phyloP scores from a whole-genome alignment of 2,888 invertebrate species.

The Drosophila tripunctata region DNA sequence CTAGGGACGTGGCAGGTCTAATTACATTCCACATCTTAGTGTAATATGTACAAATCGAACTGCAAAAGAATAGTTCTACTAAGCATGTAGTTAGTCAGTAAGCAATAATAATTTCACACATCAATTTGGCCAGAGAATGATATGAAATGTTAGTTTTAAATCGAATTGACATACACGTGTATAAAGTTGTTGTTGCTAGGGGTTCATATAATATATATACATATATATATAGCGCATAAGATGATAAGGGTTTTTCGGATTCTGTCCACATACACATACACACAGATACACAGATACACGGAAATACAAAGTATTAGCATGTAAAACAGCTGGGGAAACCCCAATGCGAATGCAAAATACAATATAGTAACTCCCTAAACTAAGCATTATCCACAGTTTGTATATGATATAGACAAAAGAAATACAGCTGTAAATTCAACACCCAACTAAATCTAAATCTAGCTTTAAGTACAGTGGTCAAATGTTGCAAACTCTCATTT shows the following conservation, averaged over 20 bases:
- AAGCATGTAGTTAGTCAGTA: slow-evolving; percentile 46
- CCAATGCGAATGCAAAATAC: background rate
- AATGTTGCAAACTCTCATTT: slow-evolving; percentile 23
- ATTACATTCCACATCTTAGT: slow-evolving; percentile 3
- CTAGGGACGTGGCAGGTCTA: slow-evolving; percentile 59
- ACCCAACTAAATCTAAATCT: slow-evolving; percentile 20
- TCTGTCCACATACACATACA: slow-evolving; percentile 17
- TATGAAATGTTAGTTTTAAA: slow-evolving; percentile 21
- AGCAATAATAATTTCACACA: slow-evolving; percentile 54
- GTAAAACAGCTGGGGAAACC: slow-evolving; percentile 51
- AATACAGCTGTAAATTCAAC: slow-evolving; percentile 7
- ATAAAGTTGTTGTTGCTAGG: slow-evolving; percentile 77
- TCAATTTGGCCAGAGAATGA: slow-evolving; percentile 36
- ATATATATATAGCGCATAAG: slow-evolving; percentile 56
- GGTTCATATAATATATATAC: too few relatives aligned
- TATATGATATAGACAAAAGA: slow-evolving; percentile 35
- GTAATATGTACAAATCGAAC: slow-evolving; percentile 58
- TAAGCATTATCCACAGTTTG: slow-evolving; percentile 30
- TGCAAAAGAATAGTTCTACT: slow-evolving; percentile 16
- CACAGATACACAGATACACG: slow-evolving; percentile 36
- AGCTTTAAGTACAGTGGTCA: slow-evolving; percentile 36
- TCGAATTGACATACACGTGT: slow-evolving; percentile 54
- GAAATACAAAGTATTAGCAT: slow-evolving; percentile 81
- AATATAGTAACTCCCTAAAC: slow-evolving; percentile 4
- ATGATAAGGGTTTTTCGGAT: slow-evolving; percentile 38